Evolutionary conservation across 2,888 invertebrate genomes (phyloP).

Genomic region (Agrotis ipsilon): DNA sequence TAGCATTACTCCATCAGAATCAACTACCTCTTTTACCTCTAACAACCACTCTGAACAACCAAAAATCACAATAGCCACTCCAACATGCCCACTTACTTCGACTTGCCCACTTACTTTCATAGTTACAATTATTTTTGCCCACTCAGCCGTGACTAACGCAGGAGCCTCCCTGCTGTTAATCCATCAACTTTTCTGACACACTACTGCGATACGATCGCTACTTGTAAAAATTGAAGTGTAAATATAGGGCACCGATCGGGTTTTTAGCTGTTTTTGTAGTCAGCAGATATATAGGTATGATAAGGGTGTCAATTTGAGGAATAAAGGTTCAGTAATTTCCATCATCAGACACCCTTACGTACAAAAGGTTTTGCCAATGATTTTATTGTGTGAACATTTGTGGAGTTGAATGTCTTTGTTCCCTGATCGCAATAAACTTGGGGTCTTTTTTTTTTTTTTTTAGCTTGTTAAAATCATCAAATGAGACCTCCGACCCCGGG

Average conservation of each 20-base stretch:
- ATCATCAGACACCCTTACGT: too few species aligned
- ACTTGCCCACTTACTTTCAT: background rate
- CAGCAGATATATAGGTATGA: background rate
- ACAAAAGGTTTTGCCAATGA: too few species aligned
- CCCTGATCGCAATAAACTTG: too few species aligned
- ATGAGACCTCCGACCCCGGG: too few species aligned
- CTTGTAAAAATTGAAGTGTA: constrained; percentile 53
- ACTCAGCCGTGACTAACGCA: constrained; percentile 38
- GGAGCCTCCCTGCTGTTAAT: constrained; percentile 43
- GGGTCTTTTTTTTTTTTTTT: too few species aligned
- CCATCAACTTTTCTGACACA: constrained; percentile 56
- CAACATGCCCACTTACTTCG: background rate
- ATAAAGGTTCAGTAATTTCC: too few species aligned
- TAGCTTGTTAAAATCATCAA: too few species aligned
- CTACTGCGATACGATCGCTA: constrained; percentile 52
- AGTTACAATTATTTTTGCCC: constrained; percentile 38
- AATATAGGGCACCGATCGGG: constrained; percentile 36
- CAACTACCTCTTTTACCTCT: background rate
- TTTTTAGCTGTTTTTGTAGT: constrained; percentile 2
- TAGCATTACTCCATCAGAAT: background rate
- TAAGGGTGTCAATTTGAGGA: background rate
- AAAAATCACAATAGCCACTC: background rate
- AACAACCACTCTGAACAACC: background rate
- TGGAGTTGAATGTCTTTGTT: too few species aligned
- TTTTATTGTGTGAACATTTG: too few species aligned